These are phyloP conservation scores for Cydia strobilella DNA, from an alignment of 1,140 invertebrate genomes.

Conservation along the genomic window DNA sequence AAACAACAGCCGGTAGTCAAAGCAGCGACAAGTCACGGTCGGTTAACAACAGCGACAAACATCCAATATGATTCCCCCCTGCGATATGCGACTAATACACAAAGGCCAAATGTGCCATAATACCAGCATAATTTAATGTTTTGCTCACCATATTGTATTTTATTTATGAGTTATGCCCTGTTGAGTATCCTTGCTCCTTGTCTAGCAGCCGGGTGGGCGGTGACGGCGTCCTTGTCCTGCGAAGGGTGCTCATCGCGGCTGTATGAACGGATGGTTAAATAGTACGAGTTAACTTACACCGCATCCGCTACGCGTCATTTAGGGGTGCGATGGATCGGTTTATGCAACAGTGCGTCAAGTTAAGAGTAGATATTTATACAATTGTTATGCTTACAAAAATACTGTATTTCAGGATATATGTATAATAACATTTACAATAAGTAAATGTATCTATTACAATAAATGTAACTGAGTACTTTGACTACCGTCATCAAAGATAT, in stretches of 20 bases:
- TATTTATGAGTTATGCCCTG: constrained; percentile 79
- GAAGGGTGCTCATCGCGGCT: constrained; percentile 56
- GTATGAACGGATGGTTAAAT: constrained; percentile 76
- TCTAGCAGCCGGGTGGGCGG: constrained; percentile 39
- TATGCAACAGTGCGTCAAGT: constrained; percentile 42
- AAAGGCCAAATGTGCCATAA: constrained; percentile 81
- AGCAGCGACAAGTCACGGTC: constrained; percentile 46
- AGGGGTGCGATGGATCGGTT: constrained; percentile 54
- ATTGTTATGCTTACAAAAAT: too few species aligned
- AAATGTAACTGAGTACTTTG: too few species aligned
- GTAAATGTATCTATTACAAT: too few species aligned
- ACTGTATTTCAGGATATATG: too few species aligned
- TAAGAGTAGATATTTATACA: too few species aligned
- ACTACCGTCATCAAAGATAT: too few species aligned
- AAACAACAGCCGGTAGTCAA: constrained; percentile 43
- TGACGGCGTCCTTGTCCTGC: constrained; percentile 51
- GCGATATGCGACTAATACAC: constrained; percentile 73
- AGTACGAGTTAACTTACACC: constrained; percentile 76
- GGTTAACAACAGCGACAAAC: constrained; percentile 62
- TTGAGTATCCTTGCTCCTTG: constrained; percentile 58
- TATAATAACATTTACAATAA: too few species aligned
- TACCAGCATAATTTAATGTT: constrained; percentile 81
- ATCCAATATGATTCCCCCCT: constrained; percentile 64
- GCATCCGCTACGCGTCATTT: constrained; percentile 70
- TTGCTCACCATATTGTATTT: constrained; percentile 81